A percentile compares a stretch with the other conserved stretches of the same genome.
Conservation (phyloP, 2,888 invertebrate species). For the Branchellion lobata region DNA sequence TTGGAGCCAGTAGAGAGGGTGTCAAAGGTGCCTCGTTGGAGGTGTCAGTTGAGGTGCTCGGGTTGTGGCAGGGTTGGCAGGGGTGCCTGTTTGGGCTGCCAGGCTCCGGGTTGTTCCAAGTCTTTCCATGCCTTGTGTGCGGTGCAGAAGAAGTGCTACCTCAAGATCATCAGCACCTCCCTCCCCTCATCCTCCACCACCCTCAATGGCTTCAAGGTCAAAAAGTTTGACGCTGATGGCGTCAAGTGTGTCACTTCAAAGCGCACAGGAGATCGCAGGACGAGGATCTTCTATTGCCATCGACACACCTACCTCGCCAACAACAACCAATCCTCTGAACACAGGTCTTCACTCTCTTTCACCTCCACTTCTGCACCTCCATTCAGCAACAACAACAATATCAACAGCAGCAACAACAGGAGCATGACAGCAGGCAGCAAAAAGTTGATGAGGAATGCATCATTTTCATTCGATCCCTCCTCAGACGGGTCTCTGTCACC, state of each 20-base stretch:
- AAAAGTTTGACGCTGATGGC: not conserved
- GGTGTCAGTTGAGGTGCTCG: slow-evolving; percentile 92
- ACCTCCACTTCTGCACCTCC: not conserved
- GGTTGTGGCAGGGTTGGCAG: slow-evolving; percentile 76
- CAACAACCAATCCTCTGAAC: no score
- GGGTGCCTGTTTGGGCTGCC: slow-evolving; percentile 97
- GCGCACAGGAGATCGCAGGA: slow-evolving; percentile 30
- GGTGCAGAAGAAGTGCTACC: slow-evolving; percentile 78
- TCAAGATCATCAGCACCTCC: slow-evolving; percentile 64
- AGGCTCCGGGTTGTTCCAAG: slow-evolving; percentile 90
- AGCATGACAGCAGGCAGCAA: not conserved
- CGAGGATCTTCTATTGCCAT: slow-evolving; percentile 30
- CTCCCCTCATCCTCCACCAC: not conserved
- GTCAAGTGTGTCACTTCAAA: slow-evolving; percentile 23
- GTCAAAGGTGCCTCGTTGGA: slow-evolving; percentile 87
- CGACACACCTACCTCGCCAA: slow-evolving; percentile 8
- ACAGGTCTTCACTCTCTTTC: not conserved
- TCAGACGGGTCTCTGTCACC: not conserved
- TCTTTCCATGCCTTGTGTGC: slow-evolving; percentile 99
- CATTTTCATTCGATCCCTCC: not conserved
- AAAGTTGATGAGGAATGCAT: not conserved
- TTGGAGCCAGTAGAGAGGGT: slow-evolving; percentile 96
- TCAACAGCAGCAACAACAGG: not conserved
- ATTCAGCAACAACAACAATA: not conserved
- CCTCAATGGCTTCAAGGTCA: not conserved